Percentiles rank a stretch among this genome's conserved stretches.
These are phyloP conservation scores for Monochamus alternatus DNA, from an alignment of 2,888 invertebrate genomes.

Conservation along the genomic window DNA sequence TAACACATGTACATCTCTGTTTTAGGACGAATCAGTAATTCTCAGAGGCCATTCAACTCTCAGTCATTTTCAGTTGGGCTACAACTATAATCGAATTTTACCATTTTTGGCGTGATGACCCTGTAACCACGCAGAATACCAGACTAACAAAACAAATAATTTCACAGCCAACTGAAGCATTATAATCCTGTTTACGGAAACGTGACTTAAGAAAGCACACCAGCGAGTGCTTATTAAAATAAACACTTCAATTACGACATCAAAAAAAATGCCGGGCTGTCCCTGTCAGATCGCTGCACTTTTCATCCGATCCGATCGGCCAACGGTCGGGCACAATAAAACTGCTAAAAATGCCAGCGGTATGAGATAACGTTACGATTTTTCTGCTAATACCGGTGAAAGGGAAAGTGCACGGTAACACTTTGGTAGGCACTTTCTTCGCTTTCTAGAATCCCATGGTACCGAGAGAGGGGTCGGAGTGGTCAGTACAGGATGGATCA, in stretches of 20 bases:
- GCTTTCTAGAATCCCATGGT: slow-evolving; percentile 56
- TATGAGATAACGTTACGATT: slow-evolving; percentile 40
- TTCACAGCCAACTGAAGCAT: slow-evolving; percentile 11
- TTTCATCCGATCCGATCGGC: slow-evolving; percentile 17
- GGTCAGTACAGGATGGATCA: background rate
- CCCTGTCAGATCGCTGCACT: background rate
- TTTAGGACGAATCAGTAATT: no score
- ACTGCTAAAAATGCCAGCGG: slow-evolving; percentile 42
- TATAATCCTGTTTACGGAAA: slow-evolving; percentile 22
- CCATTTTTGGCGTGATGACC: no score
- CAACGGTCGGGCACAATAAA: slow-evolving; percentile 9
- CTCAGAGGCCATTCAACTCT: no score
- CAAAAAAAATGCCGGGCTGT: slow-evolving; percentile 2
- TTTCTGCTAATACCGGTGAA: slow-evolving; percentile 52
- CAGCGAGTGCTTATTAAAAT: slow-evolving; percentile 17
- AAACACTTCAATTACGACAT: slow-evolving; percentile 20
- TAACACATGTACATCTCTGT: no score
- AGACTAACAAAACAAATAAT: slow-evolving; percentile 1
- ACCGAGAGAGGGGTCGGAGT: background rate
- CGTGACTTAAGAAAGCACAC: slow-evolving; percentile 22
- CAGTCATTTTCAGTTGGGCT: no score
- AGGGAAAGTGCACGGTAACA: slow-evolving; percentile 58
- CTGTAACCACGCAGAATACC: background rate
- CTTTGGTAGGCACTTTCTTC: slow-evolving; percentile 61
- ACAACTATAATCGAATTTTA: no score